phyloP scores from a whole-genome alignment of 2,888 invertebrate genomes.

The Zootermopsis nevadensis region DNA sequence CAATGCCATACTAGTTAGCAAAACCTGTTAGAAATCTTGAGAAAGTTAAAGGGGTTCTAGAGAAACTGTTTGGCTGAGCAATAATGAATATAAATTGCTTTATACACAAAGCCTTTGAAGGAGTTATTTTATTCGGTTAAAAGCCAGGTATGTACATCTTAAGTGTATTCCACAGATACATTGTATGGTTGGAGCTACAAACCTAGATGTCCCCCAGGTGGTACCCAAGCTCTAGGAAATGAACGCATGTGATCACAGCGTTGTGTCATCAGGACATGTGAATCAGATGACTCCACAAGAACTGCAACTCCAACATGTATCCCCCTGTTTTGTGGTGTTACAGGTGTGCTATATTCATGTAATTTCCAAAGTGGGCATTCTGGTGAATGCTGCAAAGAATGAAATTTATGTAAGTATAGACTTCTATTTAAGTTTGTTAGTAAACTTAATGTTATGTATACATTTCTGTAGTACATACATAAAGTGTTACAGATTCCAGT shows the following conservation, averaged over 20 bases:
- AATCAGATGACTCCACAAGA: conserved; percentile 61
- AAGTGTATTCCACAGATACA: background rate
- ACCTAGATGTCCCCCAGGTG: conserved; percentile 63
- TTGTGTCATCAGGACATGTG: conserved; percentile 61
- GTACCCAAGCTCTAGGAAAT: conserved; percentile 65
- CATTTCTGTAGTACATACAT: conserved; percentile 41
- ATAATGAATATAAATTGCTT: no score
- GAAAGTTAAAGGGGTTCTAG: no score
- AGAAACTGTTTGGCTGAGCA: no score
- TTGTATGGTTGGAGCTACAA: background rate
- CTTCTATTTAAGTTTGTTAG: background rate
- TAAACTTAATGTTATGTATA: background rate
- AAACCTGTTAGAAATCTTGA: no score
- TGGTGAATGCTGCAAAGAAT: conserved; percentile 53
- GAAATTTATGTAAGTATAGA: background rate
- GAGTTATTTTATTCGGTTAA: no score
- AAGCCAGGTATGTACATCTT: background rate
- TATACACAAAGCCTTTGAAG: no score
- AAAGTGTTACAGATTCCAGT: conserved; percentile 32
- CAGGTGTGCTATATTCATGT: conserved; percentile 27
- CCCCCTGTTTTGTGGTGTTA: conserved; percentile 46
- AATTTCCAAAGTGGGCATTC: conserved; percentile 53
- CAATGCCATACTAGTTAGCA: no score
- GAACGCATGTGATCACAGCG: conserved; percentile 61
- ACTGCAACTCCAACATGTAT: conserved; percentile 60